Conservation (phyloP, 2,113 vertebrate genomes). For the Brachyhypopomus gauderio region DNA sequence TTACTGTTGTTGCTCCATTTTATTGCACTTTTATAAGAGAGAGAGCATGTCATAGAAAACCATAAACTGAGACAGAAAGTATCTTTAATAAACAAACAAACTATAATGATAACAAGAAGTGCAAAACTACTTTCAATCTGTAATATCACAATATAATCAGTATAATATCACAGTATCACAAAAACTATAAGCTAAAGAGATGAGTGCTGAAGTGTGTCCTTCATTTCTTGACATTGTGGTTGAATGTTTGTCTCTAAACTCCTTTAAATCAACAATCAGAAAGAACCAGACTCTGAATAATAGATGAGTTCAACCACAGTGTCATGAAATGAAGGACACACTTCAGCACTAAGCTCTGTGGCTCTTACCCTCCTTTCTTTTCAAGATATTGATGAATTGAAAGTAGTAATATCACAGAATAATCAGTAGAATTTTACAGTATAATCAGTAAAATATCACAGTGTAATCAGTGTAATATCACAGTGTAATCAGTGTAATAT, state of each 20-base stretch:
- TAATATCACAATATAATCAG: too few species aligned
- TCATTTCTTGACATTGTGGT: too few species aligned
- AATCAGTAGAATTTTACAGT: too few species aligned
- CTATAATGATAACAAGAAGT: background rate
- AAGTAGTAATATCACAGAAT: too few species aligned
- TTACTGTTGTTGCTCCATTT: background rate
- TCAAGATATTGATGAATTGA: too few species aligned
- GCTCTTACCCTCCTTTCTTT: background rate
- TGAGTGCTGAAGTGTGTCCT: too few species aligned
- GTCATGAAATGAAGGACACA: background rate
- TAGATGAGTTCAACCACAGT: conserved; percentile 1
- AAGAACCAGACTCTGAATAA: background rate
- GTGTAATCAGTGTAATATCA: too few species aligned
- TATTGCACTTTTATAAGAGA: background rate
- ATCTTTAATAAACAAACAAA: background rate
- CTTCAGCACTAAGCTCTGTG: background rate
- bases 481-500: too few species aligned
- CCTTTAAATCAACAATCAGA: background rate
- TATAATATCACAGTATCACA: too few species aligned
- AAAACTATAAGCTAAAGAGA: too few species aligned
- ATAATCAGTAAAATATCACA: too few species aligned
- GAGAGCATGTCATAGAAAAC: background rate
- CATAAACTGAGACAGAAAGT: background rate
- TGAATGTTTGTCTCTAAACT: background rate
- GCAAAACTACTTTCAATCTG: background rate